Evolutionary conservation across 2,113 vertebrate species (phyloP).

Genomic region (Bagarius yarrelli): DNA sequence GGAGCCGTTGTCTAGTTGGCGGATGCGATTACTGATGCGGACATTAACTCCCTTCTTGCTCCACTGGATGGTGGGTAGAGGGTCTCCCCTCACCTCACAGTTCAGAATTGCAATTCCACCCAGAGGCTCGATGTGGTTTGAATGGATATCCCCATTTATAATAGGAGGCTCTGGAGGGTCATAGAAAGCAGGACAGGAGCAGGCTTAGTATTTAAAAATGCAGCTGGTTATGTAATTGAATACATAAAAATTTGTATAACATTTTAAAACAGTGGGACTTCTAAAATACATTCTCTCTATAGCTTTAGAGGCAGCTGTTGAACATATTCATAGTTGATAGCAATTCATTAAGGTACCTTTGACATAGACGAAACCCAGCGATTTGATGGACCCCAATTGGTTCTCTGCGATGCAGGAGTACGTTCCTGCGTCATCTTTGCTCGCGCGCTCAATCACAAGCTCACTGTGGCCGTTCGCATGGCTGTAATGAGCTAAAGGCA

Average conservation of each 20-base stretch:
- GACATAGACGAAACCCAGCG: conserved; percentile 86
- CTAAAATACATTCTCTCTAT: neutral
- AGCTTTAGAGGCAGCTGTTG: neutral
- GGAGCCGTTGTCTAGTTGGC: conserved; percentile 87
- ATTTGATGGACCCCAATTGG: conserved; percentile 82
- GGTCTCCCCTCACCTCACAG: conserved; percentile 93
- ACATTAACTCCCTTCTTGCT: conserved; percentile 82
- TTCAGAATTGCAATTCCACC: conserved; percentile 89
- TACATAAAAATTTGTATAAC: neutral
- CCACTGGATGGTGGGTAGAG: conserved; percentile 89
- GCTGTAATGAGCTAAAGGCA: conserved; percentile 75
- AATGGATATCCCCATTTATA: conserved; percentile 85
- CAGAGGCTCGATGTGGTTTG: conserved; percentile 83
- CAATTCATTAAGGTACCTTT: conserved; percentile 75
- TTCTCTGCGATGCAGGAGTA: conserved; percentile 92
- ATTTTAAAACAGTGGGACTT: neutral
- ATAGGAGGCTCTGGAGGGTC: conserved; percentile 84
- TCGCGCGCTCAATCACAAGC: conserved; percentile 84
- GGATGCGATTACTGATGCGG: conserved; percentile 79
- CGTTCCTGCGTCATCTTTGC: conserved; percentile 87
- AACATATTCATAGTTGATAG: too few species aligned
- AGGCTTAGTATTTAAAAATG: neutral
- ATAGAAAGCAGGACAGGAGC: neutral
- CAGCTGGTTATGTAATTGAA: neutral
- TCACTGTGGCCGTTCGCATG: conserved; percentile 80